phyloP scores from a whole-genome alignment of 2,113 vertebrate genomes.

The Chloroceryle aenea region DNA sequence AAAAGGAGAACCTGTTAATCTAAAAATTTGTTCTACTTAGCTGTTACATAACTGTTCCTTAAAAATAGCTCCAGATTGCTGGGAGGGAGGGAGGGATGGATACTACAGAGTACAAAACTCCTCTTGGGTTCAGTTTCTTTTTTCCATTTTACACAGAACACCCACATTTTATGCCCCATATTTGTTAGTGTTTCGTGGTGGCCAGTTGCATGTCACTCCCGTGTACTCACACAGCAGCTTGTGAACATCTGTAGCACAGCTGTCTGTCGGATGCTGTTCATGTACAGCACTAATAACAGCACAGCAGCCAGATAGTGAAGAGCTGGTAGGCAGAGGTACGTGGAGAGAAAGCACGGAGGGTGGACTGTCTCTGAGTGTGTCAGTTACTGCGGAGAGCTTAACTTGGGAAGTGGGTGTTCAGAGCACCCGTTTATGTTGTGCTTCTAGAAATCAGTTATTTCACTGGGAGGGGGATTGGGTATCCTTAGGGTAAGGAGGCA shows the following conservation, averaged over 20 bases:
- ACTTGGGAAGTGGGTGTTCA: background rate
- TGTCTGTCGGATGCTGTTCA: accelerated
- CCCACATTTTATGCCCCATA: background rate
- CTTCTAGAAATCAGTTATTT: background rate
- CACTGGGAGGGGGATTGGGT: background rate
- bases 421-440: background rate
- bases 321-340: background rate
- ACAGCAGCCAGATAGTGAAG: background rate
- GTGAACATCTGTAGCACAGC: background rate
- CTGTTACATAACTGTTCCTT: conserved; percentile 41
- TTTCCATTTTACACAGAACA: background rate
- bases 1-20: conserved; percentile 22
- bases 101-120: background rate
- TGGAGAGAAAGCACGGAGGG: background rate
- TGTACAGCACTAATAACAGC: background rate
- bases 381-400: background rate
- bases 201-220: background rate
- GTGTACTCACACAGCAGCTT: background rate
- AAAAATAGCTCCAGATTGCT: conserved; percentile 41
- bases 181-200: background rate
- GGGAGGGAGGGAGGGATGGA: background rate
- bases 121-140: background rate
- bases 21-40: conserved; percentile 36
- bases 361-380: background rate
- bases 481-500: background rate